Conservation (phyloP, 2,797 vertebrate species). For the Allobates femoralis region DNA sequence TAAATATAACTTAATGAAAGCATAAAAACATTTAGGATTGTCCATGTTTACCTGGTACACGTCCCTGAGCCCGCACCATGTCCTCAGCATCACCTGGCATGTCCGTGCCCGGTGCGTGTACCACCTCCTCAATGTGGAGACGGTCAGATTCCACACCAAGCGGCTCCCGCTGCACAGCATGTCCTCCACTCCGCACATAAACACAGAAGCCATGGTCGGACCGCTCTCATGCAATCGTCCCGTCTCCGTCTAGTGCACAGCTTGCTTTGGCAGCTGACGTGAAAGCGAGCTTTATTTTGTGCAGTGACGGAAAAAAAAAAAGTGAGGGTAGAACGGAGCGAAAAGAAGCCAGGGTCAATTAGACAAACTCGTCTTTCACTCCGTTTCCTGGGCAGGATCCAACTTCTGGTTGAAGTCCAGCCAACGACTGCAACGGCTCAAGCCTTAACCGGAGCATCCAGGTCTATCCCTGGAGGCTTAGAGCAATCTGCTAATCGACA, state of each 20-base stretch:
- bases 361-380: constrained; percentile 77
- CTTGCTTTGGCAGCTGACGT: constrained; percentile 48
- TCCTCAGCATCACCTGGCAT: constrained; percentile 85
- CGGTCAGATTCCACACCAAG: constrained; percentile 87
- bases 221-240: constrained; percentile 24
- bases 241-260: constrained; percentile 27
- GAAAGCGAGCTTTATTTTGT: constrained; percentile 63
- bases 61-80: constrained; percentile 87
- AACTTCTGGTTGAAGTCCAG: constrained; percentile 77
- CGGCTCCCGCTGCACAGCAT: constrained; percentile 87
- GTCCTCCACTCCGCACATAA: constrained; percentile 89
- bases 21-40: neutral
- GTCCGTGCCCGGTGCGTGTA: constrained; percentile 83
- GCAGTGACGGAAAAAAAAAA: constrained; percentile 59
- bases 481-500: constrained; percentile 71
- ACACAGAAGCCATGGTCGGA: constrained; percentile 82
- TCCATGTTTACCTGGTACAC: constrained; percentile 89
- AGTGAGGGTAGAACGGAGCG: constrained; percentile 55
- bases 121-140: constrained; percentile 87
- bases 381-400: constrained; percentile 80
- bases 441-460: constrained; percentile 71
- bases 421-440: constrained; percentile 78
- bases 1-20: neutral
- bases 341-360: constrained; percentile 70
- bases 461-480: constrained; percentile 71